Evolutionary conservation across 2,113 vertebrate genomes (phyloP).

Genomic region (Herpetotheres cachinnans): DNA sequence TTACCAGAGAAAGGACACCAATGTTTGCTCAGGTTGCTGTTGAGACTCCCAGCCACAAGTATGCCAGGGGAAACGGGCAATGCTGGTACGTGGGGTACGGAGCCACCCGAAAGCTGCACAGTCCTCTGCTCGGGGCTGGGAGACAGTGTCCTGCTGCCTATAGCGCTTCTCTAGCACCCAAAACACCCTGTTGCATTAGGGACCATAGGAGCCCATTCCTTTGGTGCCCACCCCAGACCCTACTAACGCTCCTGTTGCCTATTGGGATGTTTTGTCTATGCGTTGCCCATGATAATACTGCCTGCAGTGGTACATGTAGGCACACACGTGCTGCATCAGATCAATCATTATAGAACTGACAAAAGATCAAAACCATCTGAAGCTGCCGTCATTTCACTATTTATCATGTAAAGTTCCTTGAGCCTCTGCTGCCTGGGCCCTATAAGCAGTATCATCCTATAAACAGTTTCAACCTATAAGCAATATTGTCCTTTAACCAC

Average conservation of each 20-base stretch:
- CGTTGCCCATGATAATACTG: neutral
- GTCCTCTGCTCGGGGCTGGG: neutral
- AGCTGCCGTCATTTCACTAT: fast-evolving
- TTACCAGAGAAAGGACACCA: neutral
- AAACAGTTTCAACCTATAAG: neutral
- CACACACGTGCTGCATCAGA: neutral
- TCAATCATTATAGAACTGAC: neutral
- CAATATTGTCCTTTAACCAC: neutral
- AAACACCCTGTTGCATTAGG: neutral
- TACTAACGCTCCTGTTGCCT: neutral
- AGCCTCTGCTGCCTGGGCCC: neutral
- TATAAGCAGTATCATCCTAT: neutral
- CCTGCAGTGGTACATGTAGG: neutral
- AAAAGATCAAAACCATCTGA: neutral
- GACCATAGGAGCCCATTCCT: neutral
- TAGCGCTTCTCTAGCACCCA: neutral
- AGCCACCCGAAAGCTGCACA: fast-evolving
- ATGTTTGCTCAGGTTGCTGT: neutral
- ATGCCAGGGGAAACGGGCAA: neutral
- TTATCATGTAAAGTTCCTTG: neutral
- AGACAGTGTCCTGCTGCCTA: neutral
- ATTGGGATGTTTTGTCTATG: neutral
- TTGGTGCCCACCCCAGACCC: neutral
- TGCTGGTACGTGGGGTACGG: neutral
- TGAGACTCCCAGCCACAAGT: neutral